Base-by-base conservation (phyloP, 2,888 invertebrate species). In the Calliphora vomitoria region DNA sequence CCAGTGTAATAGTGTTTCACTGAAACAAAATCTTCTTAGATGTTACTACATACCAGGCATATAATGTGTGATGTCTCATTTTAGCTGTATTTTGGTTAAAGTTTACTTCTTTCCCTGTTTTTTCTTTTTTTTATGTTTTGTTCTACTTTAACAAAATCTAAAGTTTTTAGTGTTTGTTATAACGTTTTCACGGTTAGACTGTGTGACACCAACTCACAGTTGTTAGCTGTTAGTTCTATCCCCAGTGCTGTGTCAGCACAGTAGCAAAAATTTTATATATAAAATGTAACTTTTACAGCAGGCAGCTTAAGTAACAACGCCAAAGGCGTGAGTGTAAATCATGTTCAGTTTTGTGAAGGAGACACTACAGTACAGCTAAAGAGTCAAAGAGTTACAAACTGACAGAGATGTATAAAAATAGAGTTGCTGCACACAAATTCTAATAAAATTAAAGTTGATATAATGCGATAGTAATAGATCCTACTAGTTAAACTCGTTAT, bases 301-400 rank as follows among this genome's bases (percentile, higher is more conserved):
- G 62, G 4, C 38, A 41, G 64, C 78, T 50, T 44, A 53, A 79
- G 50, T 68, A 78, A 76, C 78, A 78, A 58, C 18, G 38, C 69
- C 31, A 79, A 68, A 62, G 82, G 72, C 82, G 35, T 79, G 44
- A 64, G 69, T 69, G 38, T 75, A 75, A 82, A 68, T 86, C 47
- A 82, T 79, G 53, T 74, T 82, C 13, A 15, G 38, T 20, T 55
- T 38, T 68, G 20, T 13, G 4, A 6, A 62, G 44, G 31, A 50
- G 10, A 11, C 35, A 31, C 35, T 31, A 20, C 38, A 20, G n/a
- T 15, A 31, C 6, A 18, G 2, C 5, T 25, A 25, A 25, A 25
- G 20, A 25, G 1, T n/a, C n/a, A 3, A 35, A 4, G 60, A 18
- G 47, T 11, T 71, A 38, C 13, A 38, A 2, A 38, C 53, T 5